Percentiles rank a stretch among this genome's conserved stretches.
These are phyloP conservation scores for Villa cingulata DNA, from an alignment of 2,888 invertebrate species.

Conservation along the genomic window DNA sequence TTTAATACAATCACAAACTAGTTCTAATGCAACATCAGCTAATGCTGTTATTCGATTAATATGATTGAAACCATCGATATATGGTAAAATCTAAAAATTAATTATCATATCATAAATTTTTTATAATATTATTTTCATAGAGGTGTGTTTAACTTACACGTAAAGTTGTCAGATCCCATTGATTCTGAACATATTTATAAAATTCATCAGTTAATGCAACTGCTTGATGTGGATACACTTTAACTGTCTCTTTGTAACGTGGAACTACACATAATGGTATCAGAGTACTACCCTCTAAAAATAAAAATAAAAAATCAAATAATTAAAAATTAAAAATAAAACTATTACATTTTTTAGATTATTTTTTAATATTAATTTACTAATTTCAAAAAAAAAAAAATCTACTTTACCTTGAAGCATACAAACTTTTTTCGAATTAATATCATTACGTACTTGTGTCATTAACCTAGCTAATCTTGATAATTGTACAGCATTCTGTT, in stretches of 20 bases:
- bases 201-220: conserved; percentile 61
- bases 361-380: too few species aligned
- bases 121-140: not conserved
- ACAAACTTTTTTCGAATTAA: conserved; percentile 57
- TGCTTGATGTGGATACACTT: conserved; percentile 64
- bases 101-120: not conserved
- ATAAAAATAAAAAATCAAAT: not conserved
- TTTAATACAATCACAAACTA: conserved; percentile 69
- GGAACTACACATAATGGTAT: conserved; percentile 63
- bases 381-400: not conserved
- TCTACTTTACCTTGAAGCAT: conserved; percentile 42
- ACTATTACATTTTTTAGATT: not conserved
- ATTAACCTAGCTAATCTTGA: conserved; percentile 47
- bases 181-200: conserved; percentile 48
- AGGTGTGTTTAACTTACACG: conserved; percentile 40
- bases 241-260: conserved; percentile 54
- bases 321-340: not conserved
- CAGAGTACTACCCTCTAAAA: conserved; percentile 53
- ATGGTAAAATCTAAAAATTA: conserved; percentile 49
- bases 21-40: conserved; percentile 67
- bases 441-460: conserved; percentile 50
- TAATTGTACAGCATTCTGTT: conserved; percentile 42
- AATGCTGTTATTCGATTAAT: conserved; percentile 62
- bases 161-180: conserved; percentile 74
- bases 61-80: conserved; percentile 71